phyloP scores from a whole-genome alignment of 2,888 invertebrate genomes.

The Strigamia maritima region DNA sequence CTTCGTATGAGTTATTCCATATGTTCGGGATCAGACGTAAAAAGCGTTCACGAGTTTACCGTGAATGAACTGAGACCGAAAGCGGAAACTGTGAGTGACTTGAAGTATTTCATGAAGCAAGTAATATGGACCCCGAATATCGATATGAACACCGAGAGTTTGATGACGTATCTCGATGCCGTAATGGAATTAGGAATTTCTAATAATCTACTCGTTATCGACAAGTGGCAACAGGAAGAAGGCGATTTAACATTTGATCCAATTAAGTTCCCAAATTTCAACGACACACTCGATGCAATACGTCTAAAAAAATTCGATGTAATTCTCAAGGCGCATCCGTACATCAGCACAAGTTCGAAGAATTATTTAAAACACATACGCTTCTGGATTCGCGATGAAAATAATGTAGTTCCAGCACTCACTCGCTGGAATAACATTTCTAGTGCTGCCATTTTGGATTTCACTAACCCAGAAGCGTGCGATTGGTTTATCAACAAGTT shows the following conservation, averaged over 20 bases:
- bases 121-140: constrained; percentile 61
- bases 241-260: constrained; percentile 83
- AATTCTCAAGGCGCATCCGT: constrained; percentile 84
- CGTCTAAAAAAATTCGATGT: constrained; percentile 81
- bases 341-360: constrained; percentile 73
- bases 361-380: constrained; percentile 72
- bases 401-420: constrained; percentile 63
- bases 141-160: not conserved
- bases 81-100: constrained; percentile 48
- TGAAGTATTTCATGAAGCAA: constrained; percentile 47
- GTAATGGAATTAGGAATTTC: constrained; percentile 74
- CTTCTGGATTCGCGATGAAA: constrained; percentile 74
- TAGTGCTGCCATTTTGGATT: constrained; percentile 80
- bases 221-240: constrained; percentile 76
- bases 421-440: constrained; percentile 73
- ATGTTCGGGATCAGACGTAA: constrained; percentile 76
- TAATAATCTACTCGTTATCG: constrained; percentile 55
- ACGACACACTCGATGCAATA: constrained; percentile 73
- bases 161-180: constrained; percentile 57
- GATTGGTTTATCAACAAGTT: constrained; percentile 76
- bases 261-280: constrained; percentile 67
- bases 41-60: constrained; percentile 58
- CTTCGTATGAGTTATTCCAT: constrained; percentile 74
- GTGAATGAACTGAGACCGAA: constrained; percentile 42
- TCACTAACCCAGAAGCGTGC: constrained; percentile 75